phyloP scores from a whole-genome alignment of 2,797 vertebrate species.

The Taenioides sp. region DNA sequence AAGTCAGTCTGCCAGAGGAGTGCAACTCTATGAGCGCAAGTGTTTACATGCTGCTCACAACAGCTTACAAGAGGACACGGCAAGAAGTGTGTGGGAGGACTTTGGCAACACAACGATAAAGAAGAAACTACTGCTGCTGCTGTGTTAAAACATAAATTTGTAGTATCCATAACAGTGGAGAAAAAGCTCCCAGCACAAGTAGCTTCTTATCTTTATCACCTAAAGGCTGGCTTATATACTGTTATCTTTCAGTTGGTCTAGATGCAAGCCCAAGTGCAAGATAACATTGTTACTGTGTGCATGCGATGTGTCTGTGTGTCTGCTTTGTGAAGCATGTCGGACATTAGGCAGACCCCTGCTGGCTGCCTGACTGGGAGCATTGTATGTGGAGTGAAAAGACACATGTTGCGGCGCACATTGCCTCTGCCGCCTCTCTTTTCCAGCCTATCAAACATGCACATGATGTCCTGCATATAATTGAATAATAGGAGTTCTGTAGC shows the following conservation, averaged over 20 bases:
- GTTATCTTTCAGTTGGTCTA: slow-evolving; percentile 32
- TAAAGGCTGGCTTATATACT: slow-evolving; percentile 17
- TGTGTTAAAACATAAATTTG: slow-evolving; percentile 2
- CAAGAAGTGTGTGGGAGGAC: slow-evolving; percentile 35
- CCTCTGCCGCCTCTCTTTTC: not conserved
- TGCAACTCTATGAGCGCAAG: slow-evolving; percentile 26
- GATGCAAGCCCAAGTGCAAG: slow-evolving; percentile 23
- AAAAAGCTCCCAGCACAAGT: slow-evolving; percentile 15
- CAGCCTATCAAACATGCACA: slow-evolving; percentile 9
- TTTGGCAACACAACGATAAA: slow-evolving; percentile 29
- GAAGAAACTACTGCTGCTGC: slow-evolving; percentile 6
- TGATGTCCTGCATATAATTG: slow-evolving; percentile 11
- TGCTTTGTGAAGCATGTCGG: slow-evolving; percentile 49
- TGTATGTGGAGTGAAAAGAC: slow-evolving; percentile 39
- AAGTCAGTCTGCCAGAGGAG: slow-evolving; percentile 21
- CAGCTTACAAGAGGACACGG: slow-evolving; percentile 37
- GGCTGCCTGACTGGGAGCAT: slow-evolving; percentile 27
- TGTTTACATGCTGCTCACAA: slow-evolving; percentile 46
- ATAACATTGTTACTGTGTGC: slow-evolving; percentile 36
- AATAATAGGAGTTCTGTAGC: not conserved
- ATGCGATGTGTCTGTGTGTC: slow-evolving; percentile 29
- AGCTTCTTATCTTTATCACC: slow-evolving; percentile 32
- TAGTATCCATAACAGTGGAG: slow-evolving; percentile 5
- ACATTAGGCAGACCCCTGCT: slow-evolving; percentile 51
- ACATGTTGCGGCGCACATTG: slow-evolving; percentile 22